A percentile compares a stretch with the other conserved stretches of the same genome.
phyloP scores from a whole-genome alignment of 37 sponge, comb jelly and placozoan species.

The Mnemiopsis leidyi region DNA sequence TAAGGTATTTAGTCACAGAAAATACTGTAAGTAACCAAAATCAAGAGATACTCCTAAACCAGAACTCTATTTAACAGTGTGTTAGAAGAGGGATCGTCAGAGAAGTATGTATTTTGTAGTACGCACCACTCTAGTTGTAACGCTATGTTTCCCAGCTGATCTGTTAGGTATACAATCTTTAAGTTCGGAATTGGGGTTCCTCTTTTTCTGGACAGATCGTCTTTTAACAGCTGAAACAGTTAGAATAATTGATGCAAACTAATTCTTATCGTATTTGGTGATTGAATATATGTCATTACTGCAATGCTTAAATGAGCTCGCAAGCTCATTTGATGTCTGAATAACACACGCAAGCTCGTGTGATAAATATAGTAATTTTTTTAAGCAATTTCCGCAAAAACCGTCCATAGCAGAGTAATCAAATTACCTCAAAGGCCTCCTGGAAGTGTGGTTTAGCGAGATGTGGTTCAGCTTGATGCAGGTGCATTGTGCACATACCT shows the following conservation, averaged over 20 bases:
- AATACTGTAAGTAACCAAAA: too few relatives aligned
- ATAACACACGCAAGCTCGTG: too few relatives aligned
- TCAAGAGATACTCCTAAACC: too few relatives aligned
- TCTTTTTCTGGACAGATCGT: not conserved
- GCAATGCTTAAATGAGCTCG: too few relatives aligned
- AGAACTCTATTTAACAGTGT: too few relatives aligned
- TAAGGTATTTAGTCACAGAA: too few relatives aligned
- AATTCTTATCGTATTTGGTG: not conserved
- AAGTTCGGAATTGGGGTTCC: not conserved
- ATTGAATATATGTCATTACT: too few relatives aligned
- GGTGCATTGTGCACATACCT: conserved; percentile 61
- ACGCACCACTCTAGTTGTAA: conserved; percentile 20
- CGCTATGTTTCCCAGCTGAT: conserved; percentile 62
- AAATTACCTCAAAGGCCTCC: not conserved
- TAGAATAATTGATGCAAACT: not conserved
- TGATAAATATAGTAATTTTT: too few relatives aligned
- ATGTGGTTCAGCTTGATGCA: conserved; percentile 42
- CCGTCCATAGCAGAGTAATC: not conserved
- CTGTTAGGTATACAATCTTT: not conserved
- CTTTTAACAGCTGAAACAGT: conserved; percentile 5
- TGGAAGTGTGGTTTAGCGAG: conserved; percentile 55
- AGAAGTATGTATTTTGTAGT: too few relatives aligned
- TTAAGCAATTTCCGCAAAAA: too few relatives aligned
- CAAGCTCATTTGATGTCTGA: too few relatives aligned
- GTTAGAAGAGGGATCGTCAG: too few relatives aligned